These are phyloP conservation scores for Leucoraja erinaceus DNA, from an alignment of 2,113 vertebrate species.

Conservation along the genomic window DNA sequence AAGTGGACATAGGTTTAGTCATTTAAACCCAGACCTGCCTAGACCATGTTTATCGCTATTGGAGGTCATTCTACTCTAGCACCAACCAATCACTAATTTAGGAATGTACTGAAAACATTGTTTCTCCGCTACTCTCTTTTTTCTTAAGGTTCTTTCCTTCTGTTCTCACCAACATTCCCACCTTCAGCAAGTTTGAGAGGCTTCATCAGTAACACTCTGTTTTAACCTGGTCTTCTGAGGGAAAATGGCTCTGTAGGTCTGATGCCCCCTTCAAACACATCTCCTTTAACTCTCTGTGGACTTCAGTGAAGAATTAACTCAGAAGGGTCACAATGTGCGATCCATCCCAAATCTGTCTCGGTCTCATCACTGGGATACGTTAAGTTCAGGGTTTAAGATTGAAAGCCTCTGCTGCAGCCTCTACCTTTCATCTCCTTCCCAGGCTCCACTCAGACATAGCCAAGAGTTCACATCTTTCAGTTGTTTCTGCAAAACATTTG, in stretches of 20 bases:
- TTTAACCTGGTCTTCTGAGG: not conserved
- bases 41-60: not conserved
- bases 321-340: too few species aligned
- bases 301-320: too few species aligned
- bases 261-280: not conserved
- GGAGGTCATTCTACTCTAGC: not conserved
- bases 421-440: too few species aligned
- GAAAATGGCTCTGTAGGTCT: not conserved
- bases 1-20: not conserved
- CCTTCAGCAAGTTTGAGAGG: not conserved
- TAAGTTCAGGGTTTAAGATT: too few species aligned
- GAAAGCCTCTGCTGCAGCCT: too few species aligned
- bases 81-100: not conserved
- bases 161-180: not conserved
- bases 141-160: not conserved
- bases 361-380: too few species aligned
- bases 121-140: not conserved
- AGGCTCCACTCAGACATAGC: too few species aligned
- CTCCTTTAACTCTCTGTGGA: not conserved
- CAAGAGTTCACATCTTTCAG: too few species aligned
- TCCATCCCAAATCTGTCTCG: not conserved
- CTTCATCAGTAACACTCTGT: not conserved
- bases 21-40: not conserved
- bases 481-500: not conserved
- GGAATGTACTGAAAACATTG: not conserved